Conservation (phyloP, 2,888 invertebrate genomes). For the Capitulum mitella region DNA sequence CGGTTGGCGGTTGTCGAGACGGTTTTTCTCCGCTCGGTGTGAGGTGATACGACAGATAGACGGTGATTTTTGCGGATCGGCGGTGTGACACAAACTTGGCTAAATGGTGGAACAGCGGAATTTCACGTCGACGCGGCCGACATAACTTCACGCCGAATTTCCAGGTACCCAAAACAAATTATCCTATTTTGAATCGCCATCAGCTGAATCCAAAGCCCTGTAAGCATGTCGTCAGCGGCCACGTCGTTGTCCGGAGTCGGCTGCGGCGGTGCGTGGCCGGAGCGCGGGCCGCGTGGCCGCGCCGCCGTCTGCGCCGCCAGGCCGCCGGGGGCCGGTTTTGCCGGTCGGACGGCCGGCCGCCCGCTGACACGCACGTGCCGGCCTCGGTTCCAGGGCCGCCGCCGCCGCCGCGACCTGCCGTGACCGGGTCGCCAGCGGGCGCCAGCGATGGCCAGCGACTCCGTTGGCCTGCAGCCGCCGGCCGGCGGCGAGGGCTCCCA, state of each 20-base stretch:
- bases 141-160: not conserved
- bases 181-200: too few species aligned
- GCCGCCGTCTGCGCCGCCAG: not conserved
- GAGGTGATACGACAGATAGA: not conserved
- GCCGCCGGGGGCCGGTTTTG: constrained; percentile 4
- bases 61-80: not conserved
- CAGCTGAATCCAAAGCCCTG: too few species aligned
- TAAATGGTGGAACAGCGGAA: too few species aligned
- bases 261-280: too few species aligned
- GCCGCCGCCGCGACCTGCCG: not conserved
- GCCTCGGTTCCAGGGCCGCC: not conserved
- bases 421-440: not conserved
- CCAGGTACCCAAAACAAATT: not conserved
- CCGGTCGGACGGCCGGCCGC: not conserved
- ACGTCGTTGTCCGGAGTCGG: too few species aligned
- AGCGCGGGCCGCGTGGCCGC: too few species aligned
- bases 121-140: too few species aligned
- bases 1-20: not conserved
- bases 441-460: not conserved
- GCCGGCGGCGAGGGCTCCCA: constrained; percentile 7
- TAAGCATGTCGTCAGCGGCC: too few species aligned
- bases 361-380: not conserved
- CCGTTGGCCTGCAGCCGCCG: not conserved
- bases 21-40: constrained; percentile 5
- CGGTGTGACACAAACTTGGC: too few species aligned